These are phyloP conservation scores for Calliopsis andreniformis DNA, from an alignment of 1,140 invertebrate genomes.

Conservation along the genomic window DNA sequence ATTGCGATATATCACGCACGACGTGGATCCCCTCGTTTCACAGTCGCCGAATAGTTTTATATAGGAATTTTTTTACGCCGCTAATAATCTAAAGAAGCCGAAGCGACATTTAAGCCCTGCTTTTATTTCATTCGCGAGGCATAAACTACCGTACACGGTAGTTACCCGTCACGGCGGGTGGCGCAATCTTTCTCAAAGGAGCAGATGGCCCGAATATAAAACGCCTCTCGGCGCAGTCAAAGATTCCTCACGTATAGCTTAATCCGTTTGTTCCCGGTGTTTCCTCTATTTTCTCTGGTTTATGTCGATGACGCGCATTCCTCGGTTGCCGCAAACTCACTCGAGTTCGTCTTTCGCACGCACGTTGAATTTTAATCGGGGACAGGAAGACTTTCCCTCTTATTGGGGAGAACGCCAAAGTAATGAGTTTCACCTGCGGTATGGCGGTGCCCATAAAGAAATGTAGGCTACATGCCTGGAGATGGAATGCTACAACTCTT, in stretches of 20 bases:
- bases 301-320: constrained; percentile 51
- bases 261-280: constrained; percentile 36
- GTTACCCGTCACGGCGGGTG: neutral
- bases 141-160: constrained; percentile 4
- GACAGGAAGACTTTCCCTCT: constrained; percentile 19
- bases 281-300: constrained; percentile 40
- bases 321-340: constrained; percentile 37
- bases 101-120: neutral
- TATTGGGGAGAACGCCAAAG: constrained; percentile 56
- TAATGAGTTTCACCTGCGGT: constrained; percentile 58
- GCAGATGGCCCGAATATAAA: constrained; percentile 42
- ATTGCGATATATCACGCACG: neutral
- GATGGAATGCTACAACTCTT: constrained; percentile 52
- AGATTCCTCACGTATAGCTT: constrained; percentile 53
- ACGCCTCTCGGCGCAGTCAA: constrained; percentile 18
- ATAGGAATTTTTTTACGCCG: neutral
- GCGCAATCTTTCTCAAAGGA: constrained; percentile 7
- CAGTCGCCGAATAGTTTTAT: neutral
- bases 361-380: constrained; percentile 63
- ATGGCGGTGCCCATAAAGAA: constrained; percentile 53
- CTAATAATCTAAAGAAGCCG: constrained; percentile 5
- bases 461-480: constrained; percentile 43
- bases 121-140: constrained; percentile 5
- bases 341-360: constrained; percentile 36
- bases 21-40: neutral